A percentile compares a stretch with the other conserved stretches of the same genome.
Conservation (phyloP, 1,140 invertebrate species). For the Penaeus japonicus region DNA sequence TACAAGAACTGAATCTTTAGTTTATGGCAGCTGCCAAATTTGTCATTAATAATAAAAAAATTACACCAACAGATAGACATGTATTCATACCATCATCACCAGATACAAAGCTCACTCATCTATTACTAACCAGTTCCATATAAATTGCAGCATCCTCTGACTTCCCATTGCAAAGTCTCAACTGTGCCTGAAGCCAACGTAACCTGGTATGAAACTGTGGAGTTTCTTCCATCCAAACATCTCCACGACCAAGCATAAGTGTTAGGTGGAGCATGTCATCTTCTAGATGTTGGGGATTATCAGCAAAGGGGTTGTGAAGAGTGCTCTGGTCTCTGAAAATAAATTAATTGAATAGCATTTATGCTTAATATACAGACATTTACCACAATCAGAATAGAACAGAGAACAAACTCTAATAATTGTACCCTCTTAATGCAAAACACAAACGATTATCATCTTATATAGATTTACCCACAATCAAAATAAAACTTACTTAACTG, state of each 20-base stretch:
- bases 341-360: no score
- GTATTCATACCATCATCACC: no score
- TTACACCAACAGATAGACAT: not conserved
- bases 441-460: not conserved
- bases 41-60: not conserved
- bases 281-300: constrained; percentile 7
- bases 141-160: constrained; percentile 61
- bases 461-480: not conserved
- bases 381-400: no score
- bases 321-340: no score
- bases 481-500: not conserved
- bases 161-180: constrained; percentile 60
- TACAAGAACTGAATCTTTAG: no score
- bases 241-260: constrained; percentile 39
- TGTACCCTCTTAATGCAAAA: no score
- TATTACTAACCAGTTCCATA: constrained; percentile 61
- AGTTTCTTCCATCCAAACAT: constrained; percentile 42
- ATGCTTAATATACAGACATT: no score
- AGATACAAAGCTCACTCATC: no score
- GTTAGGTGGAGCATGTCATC: constrained; percentile 39
- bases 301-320: not conserved
- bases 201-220: constrained; percentile 44
- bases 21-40: no score
- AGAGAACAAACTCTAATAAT: no score
- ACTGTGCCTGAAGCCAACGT: constrained; percentile 62